These are phyloP conservation scores for Holothuria leucospilota DNA, from an alignment of 53 echinoderm and acorn worm genomes.

Conservation along the genomic window DNA sequence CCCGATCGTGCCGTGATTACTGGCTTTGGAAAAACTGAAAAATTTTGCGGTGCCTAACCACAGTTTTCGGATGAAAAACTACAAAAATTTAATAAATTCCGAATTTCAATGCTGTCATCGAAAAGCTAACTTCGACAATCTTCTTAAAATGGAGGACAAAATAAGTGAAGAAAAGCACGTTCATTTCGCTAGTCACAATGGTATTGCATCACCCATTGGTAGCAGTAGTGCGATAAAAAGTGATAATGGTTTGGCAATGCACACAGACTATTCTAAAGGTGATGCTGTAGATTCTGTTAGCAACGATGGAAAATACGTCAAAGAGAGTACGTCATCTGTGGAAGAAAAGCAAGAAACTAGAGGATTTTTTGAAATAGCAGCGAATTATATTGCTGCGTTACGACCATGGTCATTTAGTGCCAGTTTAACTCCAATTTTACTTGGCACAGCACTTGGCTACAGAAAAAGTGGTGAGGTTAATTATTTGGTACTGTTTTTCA, in stretches of 20 bases:
- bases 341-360: too few relatives aligned
- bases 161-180: neutral
- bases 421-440: slow-evolving; percentile 78
- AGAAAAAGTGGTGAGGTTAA: slow-evolving; percentile 61
- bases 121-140: too few relatives aligned
- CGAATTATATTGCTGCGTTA: slow-evolving; percentile 71
- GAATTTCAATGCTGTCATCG: too few relatives aligned
- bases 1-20: too few relatives aligned
- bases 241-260: neutral
- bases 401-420: slow-evolving; percentile 97
- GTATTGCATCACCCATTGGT: neutral
- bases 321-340: too few relatives aligned
- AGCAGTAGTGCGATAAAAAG: slow-evolving; percentile 36
- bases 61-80: too few relatives aligned
- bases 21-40: too few relatives aligned
- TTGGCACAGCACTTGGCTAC: slow-evolving; percentile 80
- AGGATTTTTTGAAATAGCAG: neutral
- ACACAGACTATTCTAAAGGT: neutral
- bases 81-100: too few relatives aligned
- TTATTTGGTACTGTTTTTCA: slow-evolving; percentile 70
- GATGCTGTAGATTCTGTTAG: slow-evolving; percentile 6
- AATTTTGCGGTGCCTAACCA: too few relatives aligned
- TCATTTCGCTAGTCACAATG: too few relatives aligned
- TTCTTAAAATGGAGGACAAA: slow-evolving; percentile 2
- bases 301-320: too few relatives aligned